Conservation (phyloP, 2,797 vertebrate species). For the Pseudopleuronectes americanus region DNA sequence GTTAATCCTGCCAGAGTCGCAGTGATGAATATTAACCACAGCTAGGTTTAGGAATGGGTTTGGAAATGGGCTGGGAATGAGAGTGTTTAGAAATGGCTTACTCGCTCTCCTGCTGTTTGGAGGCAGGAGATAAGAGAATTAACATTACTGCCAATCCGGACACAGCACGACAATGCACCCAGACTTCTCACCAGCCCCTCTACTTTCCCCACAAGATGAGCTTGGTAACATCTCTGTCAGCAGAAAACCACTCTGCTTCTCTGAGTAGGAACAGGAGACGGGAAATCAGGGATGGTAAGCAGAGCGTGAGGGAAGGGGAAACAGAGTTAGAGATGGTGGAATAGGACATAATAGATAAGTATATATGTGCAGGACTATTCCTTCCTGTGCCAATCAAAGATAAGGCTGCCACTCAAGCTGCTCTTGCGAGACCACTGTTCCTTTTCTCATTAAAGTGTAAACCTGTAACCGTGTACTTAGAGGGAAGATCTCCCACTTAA, state of each 20-base stretch:
- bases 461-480: slow-evolving; percentile 34
- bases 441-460: slow-evolving; percentile 59
- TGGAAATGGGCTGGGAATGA: slow-evolving; percentile 43
- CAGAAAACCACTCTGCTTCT: slow-evolving; percentile 45
- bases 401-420: slow-evolving; percentile 63
- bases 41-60: slow-evolving; percentile 33
- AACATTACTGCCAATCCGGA: slow-evolving; percentile 56
- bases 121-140: slow-evolving; percentile 80
- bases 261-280: slow-evolving; percentile 28
- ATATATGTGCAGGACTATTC: slow-evolving; percentile 41
- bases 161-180: slow-evolving; percentile 51
- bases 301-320: slow-evolving; percentile 29
- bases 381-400: slow-evolving; percentile 67
- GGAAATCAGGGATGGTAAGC: slow-evolving; percentile 53
- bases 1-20: slow-evolving; percentile 42
- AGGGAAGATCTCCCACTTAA: slow-evolving; percentile 41
- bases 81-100: slow-evolving; percentile 51
- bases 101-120: slow-evolving; percentile 71
- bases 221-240: slow-evolving; percentile 65
- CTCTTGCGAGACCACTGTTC: slow-evolving; percentile 28
- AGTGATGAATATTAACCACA: slow-evolving; percentile 38
- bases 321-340: slow-evolving; percentile 29
- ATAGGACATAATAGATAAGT: slow-evolving; percentile 48
- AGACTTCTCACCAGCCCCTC: slow-evolving; percentile 36
- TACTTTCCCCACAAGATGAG: slow-evolving; percentile 41